These are phyloP conservation scores for Cinclus mexicanus DNA, from an alignment of 2,113 vertebrate genomes.

Conservation along the genomic window DNA sequence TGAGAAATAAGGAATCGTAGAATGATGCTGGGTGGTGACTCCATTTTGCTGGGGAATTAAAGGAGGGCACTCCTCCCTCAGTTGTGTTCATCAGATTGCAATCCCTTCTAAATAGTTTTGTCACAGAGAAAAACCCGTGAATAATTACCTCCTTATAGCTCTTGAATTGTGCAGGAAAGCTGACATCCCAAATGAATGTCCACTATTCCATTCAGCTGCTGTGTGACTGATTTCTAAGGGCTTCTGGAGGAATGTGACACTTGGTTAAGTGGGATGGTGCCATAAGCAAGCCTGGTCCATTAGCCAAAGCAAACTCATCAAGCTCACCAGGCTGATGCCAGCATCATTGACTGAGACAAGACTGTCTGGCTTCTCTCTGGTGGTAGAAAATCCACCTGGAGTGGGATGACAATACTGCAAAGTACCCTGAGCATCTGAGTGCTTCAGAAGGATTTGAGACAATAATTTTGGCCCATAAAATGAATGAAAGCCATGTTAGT, in stretches of 20 bases:
- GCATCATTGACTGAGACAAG: background rate
- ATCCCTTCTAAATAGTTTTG: slow-evolving; percentile 28
- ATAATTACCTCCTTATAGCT: slow-evolving; percentile 18
- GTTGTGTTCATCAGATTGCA: background rate
- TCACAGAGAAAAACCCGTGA: background rate
- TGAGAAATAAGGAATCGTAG: background rate
- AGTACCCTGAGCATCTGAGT: background rate
- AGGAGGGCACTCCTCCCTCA: background rate
- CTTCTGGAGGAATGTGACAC: background rate
- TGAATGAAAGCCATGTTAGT: background rate
- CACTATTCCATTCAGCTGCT: background rate
- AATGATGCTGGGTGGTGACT: background rate
- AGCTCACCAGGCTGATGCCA: background rate
- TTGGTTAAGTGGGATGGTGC: background rate
- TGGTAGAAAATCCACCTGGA: background rate
- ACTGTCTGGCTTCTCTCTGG: background rate
- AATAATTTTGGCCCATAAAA: background rate
- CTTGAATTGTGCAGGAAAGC: background rate
- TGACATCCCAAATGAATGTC: background rate
- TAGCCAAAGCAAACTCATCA: background rate
- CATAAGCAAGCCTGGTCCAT: background rate
- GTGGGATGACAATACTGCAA: background rate
- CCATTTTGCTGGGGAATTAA: background rate
- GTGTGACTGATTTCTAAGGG: background rate
- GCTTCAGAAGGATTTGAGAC: background rate